Conservation (phyloP, 2,113 vertebrate genomes). For the Grus americana region DNA sequence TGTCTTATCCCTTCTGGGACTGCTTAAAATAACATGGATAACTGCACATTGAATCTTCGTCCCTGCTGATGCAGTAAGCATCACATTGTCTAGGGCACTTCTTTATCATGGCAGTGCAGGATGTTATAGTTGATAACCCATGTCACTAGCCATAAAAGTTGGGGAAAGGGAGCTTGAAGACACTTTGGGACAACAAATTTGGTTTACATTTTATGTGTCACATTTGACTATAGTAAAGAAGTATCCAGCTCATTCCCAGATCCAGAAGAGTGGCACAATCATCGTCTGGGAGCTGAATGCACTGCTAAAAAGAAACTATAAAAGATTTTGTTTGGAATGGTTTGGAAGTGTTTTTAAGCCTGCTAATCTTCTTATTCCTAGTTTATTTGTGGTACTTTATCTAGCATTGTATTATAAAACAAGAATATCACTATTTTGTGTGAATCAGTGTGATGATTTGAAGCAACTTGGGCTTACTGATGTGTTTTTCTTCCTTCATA, state of each 20-base stretch:
- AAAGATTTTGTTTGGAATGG: background rate
- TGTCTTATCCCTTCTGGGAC: background rate
- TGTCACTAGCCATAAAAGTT: background rate
- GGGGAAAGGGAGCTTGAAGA: background rate
- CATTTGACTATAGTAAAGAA: background rate
- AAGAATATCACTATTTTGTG: background rate
- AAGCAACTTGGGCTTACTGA: background rate
- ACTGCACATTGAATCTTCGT: background rate
- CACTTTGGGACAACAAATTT: background rate
- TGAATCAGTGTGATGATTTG: background rate
- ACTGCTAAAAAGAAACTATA: background rate
- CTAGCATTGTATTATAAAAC: background rate
- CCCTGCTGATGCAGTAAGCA: background rate
- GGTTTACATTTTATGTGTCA: background rate
- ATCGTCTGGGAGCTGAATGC: background rate
- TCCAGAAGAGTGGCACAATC: background rate
- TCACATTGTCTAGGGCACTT: background rate
- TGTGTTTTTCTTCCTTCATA: background rate
- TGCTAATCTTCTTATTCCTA: background rate
- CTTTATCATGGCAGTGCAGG: background rate
- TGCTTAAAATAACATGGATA: background rate
- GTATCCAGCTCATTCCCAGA: background rate
- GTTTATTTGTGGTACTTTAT: background rate
- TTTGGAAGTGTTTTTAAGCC: background rate
- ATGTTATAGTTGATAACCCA: background rate